These are phyloP conservation scores for Steinernema feltiae DNA, from an alignment of 1,140 invertebrate species.

Conservation along the genomic window DNA sequence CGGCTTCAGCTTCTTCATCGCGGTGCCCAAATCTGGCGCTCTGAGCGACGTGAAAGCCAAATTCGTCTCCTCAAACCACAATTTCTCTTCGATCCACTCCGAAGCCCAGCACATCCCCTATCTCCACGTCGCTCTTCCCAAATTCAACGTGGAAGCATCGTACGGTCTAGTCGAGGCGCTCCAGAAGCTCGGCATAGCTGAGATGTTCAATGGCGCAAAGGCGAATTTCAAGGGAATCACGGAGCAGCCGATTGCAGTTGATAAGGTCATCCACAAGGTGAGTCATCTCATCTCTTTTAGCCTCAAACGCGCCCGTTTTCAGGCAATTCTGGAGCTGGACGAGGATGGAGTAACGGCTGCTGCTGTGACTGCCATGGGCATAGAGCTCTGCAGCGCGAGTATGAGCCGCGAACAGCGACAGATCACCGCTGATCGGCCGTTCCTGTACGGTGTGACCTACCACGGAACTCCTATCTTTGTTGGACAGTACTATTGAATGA, in stretches of 20 bases:
- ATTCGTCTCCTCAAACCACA: not conserved
- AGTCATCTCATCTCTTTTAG: too few relatives aligned
- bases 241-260: not conserved
- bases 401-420: not conserved
- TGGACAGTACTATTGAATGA: not conserved
- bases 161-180: not conserved
- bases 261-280: conserved; percentile 7
- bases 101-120: not conserved
- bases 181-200: not conserved
- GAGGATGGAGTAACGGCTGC: not conserved
- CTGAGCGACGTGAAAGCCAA: not conserved
- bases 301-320: too few relatives aligned
- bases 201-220: not conserved
- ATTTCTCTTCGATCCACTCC: not conserved
- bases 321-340: conserved; percentile 4
- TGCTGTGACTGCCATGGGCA: not conserved
- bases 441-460: not conserved
- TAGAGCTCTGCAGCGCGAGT: not conserved
- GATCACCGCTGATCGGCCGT: not conserved
- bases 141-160: not conserved
- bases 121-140: not conserved
- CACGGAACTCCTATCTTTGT: not conserved
- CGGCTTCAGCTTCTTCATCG: not conserved
- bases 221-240: not conserved
- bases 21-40: not conserved